Base-by-base conservation (phyloP, 2,888 invertebrate genomes). In the Didymodactylos carnosus region DNA sequence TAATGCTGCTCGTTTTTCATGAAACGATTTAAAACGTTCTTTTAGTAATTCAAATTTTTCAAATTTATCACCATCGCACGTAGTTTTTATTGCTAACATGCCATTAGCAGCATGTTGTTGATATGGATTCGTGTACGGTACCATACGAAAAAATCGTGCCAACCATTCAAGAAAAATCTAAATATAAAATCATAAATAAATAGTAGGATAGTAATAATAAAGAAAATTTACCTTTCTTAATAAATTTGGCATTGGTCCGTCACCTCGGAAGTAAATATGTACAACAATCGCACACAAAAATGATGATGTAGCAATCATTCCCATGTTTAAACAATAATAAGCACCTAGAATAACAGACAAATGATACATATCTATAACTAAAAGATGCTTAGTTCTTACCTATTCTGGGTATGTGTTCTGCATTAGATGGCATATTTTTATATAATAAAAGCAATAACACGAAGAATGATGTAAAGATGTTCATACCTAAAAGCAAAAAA, bases 261-360 rank as follows among this genome's bases (percentile, higher is more conserved):
- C 25, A 72, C 81, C 82, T 62, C 82, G 80, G 77, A 82, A 82
- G 78, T 82, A 82, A 13, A 83, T 78, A 77, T 83, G 82, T 70
- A 83, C 82, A 71, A 83, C 80, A 25, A 82, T 79, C 6, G 81
- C 82, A 14, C 82, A 81, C 72, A 83, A 77, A 73, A 83, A 81
- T 11, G 83, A 82, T 25, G 82, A 82, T 75, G 83, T 76, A 1
- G 83, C 83, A 46, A 83, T 83, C 77, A 83, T 78, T n/a, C 82
- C 79, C 82, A 83, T 82, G 77, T 83, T 83, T 71, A 83, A 78
- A 75, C 83, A 83, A 77, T 82, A 83, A 77, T 82, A 83, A 40
- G 81, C 82, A 51, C 83, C 83, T 83, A 78, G 8, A 80, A 78
- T 23, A 72, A n/a, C n/a, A n/a, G n/a, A n/a, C 40, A 69, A 73